Evolutionary conservation across 2,888 invertebrate species (phyloP), one percentile per base, ranked within the genome.

Genomic region (Quadroppia sp.): DNA sequence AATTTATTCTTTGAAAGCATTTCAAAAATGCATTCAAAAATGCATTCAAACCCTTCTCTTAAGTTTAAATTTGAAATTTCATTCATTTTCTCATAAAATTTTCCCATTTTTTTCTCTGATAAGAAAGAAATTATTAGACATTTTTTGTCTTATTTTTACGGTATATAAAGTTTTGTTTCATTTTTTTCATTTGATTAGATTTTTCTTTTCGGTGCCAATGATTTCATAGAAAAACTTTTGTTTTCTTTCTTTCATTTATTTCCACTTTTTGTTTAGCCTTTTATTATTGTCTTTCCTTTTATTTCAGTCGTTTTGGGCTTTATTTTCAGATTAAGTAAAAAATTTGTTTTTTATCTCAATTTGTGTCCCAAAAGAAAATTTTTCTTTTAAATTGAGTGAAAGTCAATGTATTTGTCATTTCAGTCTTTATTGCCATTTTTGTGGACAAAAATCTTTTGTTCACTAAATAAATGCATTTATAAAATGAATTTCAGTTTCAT

Each of bases 371-470:
- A 61, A n/a, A 61, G 32, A 61, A n/a, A 36, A 30, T 32, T 61
- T 61, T 61, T 30, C 32, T 2, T 32, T 61, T 15, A 61, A 61
- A 61, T 61, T 61, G 61, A 61, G 61, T 32, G 61, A 61, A 61
- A 61, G 61, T 61, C 61, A 32, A 61, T 61, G 32, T 61, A 61
- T 61, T 61, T 61, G 30, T 61, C 32, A 4, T 61, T 61, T 32
- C 30, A 32, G 17, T 61, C 32, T 30, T 61, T 32, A 30, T 11
- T 61, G 30, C 17, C 17, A 13, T 59, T 61, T 61, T 61, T 61
- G 61, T 61, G 61, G 61, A 61, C 61, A 61, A 61, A 53, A 61
- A 25, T 32, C 32, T 61, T 61, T 61, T 61, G 32, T 61, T 28
- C 45, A 45, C 45, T 25, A 15, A 53, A 23, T 23, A 53, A 53